phyloP scores from a whole-genome alignment of 2,797 vertebrate genomes.

The Eurystomus glaucurus region DNA sequence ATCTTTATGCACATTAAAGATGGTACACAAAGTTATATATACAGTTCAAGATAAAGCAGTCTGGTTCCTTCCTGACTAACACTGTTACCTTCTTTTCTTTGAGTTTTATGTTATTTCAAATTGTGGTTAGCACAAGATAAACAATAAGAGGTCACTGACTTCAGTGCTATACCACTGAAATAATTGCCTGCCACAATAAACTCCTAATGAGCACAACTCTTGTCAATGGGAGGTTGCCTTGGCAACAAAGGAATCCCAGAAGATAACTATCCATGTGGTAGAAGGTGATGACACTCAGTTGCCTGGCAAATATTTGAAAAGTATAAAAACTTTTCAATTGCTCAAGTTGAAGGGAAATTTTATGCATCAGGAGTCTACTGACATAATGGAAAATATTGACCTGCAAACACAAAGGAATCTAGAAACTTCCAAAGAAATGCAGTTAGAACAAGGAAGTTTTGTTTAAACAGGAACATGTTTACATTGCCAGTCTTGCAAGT shows the following conservation, averaged over 20 bases:
- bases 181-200: slow-evolving; percentile 47
- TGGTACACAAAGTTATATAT: background rate
- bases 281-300: background rate
- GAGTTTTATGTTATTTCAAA: background rate
- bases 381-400: background rate
- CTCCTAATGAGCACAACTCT: slow-evolving; percentile 40
- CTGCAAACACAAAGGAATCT: background rate
- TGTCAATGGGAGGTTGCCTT: slow-evolving; percentile 5
- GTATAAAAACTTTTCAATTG: background rate
- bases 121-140: background rate
- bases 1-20: background rate
- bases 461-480: background rate
- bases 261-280: background rate
- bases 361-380: background rate
- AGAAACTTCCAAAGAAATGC: background rate
- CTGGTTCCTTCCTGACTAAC: background rate
- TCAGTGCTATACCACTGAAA: background rate
- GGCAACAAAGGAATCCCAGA: slow-evolving; percentile 20
- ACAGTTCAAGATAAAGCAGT: background rate
- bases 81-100: background rate
- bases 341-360: background rate
- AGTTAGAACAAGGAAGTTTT: background rate
- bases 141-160: slow-evolving; percentile 22
- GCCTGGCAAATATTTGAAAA: background rate
- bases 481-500: background rate